phyloP scores from a whole-genome alignment of 2,113 vertebrate genomes.

The Anser cygnoides region DNA sequence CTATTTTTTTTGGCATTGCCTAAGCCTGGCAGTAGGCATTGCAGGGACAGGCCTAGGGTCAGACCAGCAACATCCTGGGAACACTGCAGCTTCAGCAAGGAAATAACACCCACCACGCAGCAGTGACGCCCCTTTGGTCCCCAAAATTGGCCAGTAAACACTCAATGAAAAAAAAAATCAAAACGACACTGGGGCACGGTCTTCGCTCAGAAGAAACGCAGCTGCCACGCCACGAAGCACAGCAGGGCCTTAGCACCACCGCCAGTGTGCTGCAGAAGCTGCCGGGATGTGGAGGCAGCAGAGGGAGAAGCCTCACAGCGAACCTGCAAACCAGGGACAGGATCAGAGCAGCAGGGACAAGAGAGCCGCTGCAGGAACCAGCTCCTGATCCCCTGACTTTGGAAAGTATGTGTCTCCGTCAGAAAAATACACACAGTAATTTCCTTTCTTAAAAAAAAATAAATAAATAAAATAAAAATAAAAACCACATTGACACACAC shows the following conservation, averaged over 20 bases:
- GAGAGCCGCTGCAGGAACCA: not conserved
- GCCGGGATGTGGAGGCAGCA: fast-evolving
- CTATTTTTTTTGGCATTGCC: not conserved
- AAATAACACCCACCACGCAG: not conserved
- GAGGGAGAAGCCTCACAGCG: not conserved
- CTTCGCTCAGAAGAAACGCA: not conserved
- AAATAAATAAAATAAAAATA: not conserved
- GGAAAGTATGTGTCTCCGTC: not conserved
- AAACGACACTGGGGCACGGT: not conserved
- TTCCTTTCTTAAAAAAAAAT: not conserved
- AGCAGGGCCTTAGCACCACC: not conserved
- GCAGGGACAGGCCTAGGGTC: not conserved
- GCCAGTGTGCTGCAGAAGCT: not conserved
- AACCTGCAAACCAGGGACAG: constrained; percentile 6
- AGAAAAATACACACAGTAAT: not conserved
- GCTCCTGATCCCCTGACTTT: not conserved
- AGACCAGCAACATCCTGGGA: not conserved
- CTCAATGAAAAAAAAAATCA: not conserved
- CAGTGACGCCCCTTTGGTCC: not conserved
- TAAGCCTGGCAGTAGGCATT: not conserved
- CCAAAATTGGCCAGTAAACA: not conserved
- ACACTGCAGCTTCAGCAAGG: not conserved
- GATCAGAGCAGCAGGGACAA: not conserved
- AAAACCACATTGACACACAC: not conserved
- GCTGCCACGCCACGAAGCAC: not conserved